Base-by-base conservation (phyloP, 2,113 vertebrate species). In the Eulemur macaco region DNA sequence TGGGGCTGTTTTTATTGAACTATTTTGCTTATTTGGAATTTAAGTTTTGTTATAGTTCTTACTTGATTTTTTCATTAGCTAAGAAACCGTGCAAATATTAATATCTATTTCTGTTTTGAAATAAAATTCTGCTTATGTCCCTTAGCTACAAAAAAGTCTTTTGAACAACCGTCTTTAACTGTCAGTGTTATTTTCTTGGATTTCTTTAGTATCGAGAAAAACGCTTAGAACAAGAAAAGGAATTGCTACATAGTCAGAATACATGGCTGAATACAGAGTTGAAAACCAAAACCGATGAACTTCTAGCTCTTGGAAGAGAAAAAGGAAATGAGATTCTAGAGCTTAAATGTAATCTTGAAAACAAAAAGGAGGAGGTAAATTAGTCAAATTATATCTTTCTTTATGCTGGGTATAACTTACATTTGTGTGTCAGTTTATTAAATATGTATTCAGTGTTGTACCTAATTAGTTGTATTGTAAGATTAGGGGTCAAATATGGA, bases 161-260 rank as follows among this genome's bases (percentile, higher is more conserved):
- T 83, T 63, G 17, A 58, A 73, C 86, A 56, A n/a, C 3, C 20
- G 5, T 47, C 25, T 76, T 95, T 77, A 64, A 78, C 50, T 39
- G 1, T 89, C 89, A 80, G 45, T 15, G 6, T 66, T 87, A 9
- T 60, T 91, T 77, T 90, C 45, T 97, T 54, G 17, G 9, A 84
- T 94, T 93, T 96, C 68, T 92, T 64, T 93, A 99, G 99, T 99
- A 99, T 98, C 99, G 99, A 71, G 99, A 99, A 97, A 99, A 99
- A 94, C 99, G 99, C 12, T 98, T 99, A 98, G 99, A 99, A 29
- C 99, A 99, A 97, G 99, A 99, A 96, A 99, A 99, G 76, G 99
- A 99, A 93, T 98, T 99, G 37, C 97, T 99, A 0, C 98, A 99
- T 95, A 98, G 93, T 93, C 99, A 99, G 66, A 99, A 99, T 89